Evolutionary conservation across 1,140 invertebrate species (phyloP).

Genomic region (Leptestheria dahalacensis): DNA sequence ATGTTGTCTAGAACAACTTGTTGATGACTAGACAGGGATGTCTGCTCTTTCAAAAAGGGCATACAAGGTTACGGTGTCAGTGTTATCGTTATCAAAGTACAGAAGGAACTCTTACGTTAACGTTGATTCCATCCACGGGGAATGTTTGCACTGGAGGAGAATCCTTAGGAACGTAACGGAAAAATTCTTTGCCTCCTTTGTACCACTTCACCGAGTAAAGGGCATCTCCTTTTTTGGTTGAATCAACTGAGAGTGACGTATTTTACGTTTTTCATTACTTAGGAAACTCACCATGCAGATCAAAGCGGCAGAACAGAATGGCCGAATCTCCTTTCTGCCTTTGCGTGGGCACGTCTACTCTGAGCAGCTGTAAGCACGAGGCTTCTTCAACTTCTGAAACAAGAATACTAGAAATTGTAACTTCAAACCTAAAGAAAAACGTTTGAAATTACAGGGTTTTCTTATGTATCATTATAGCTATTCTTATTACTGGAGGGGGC

Average conservation of each 20-base stretch:
- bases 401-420: too few relatives aligned
- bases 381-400: not conserved
- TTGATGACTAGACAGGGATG: constrained; percentile 14
- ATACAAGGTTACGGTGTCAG: not conserved
- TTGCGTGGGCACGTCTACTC: constrained; percentile 5
- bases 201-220: constrained; percentile 71
- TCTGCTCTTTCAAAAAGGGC: constrained; percentile 8
- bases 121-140: constrained; percentile 41
- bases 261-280: not conserved
- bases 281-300: not conserved
- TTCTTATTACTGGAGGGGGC: too few relatives aligned
- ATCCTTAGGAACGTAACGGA: constrained; percentile 54
- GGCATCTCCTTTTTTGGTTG: constrained; percentile 45
- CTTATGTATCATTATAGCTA: too few relatives aligned
- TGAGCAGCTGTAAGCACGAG: not conserved
- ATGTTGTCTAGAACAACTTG: constrained; percentile 24
- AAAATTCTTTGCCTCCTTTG: constrained; percentile 59
- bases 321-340: not conserved
- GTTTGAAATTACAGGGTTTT: too few relatives aligned
- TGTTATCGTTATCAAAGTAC: not conserved
- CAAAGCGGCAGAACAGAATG: not conserved
- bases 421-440: too few relatives aligned
- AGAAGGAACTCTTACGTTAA: constrained; percentile 38
- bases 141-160: constrained; percentile 44
- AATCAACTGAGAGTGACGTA: not conserved